Evolutionary conservation across 2,113 vertebrate genomes (phyloP).

Genomic region (Cichladusa arquata): DNA sequence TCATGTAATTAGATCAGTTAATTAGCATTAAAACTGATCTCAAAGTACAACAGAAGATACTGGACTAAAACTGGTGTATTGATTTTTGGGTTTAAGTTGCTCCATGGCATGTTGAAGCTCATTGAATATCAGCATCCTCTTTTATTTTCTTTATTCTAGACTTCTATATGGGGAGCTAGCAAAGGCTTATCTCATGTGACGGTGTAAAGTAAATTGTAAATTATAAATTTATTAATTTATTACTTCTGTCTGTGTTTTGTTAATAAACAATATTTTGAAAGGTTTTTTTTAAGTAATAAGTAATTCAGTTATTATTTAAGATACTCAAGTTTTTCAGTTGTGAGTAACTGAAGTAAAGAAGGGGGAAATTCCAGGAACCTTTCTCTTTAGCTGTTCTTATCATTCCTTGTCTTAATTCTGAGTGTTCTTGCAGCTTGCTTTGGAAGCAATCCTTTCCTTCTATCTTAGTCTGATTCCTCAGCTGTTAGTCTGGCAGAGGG

Average conservation of each 20-base stretch:
- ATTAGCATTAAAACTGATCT: neutral
- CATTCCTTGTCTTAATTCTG: neutral
- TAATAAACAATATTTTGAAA: neutral
- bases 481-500: neutral
- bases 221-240: neutral
- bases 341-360: neutral
- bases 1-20: neutral
- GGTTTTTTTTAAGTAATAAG: neutral
- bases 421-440: neutral
- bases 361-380: neutral
- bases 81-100: neutral
- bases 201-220: neutral
- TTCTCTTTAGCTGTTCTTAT: neutral
- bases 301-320: neutral
- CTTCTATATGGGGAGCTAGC: neutral
- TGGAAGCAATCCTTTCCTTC: neutral
- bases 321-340: neutral
- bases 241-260: neutral
- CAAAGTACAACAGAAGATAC: neutral
- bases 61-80: neutral
- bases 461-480: neutral
- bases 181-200: neutral
- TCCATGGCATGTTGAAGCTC: neutral
- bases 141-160: neutral
- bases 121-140: neutral